Evolutionary conservation across 2,797 vertebrate species (phyloP).

Genomic region (Meda fulgida): DNA sequence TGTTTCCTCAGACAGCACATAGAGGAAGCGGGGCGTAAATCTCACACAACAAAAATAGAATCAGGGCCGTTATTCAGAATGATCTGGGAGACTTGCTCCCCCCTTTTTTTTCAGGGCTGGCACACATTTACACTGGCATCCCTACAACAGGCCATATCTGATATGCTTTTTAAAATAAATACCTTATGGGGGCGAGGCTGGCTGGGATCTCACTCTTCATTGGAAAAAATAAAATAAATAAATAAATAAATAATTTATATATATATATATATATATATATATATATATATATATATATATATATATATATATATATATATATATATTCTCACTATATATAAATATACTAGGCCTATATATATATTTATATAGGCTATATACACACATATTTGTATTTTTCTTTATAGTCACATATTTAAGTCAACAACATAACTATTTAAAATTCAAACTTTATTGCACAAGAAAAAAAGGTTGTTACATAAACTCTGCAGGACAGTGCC

Average conservation of each 20-base stretch:
- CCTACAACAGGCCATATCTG: conserved; percentile 2
- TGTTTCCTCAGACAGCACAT: conserved; percentile 96
- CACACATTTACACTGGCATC: conserved; percentile 11
- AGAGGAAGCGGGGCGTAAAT: conserved; percentile 92
- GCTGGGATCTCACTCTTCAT: not conserved
- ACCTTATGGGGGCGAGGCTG: too few relatives aligned
- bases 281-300: too few relatives aligned
- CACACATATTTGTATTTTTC: not conserved
- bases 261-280: not conserved
- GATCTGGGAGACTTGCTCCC: conserved; percentile 53
- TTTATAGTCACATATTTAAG: not conserved
- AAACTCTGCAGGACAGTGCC: too few relatives aligned
- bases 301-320: not conserved
- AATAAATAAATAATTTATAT: too few relatives aligned
- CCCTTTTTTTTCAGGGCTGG: conserved; percentile 40
- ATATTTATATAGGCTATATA: too few relatives aligned
- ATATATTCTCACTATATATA: too few relatives aligned
- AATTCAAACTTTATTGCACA: not conserved
- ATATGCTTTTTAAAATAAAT: not conserved
- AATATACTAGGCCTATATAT: too few relatives aligned
- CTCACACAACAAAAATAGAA: conserved; percentile 92
- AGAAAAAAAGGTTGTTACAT: not conserved
- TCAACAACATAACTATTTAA: not conserved
- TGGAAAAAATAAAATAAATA: not conserved
- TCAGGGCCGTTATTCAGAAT: conserved; percentile 74